phyloP scores from a whole-genome alignment of 2,113 vertebrate genomes.

The Charina bottae region DNA sequence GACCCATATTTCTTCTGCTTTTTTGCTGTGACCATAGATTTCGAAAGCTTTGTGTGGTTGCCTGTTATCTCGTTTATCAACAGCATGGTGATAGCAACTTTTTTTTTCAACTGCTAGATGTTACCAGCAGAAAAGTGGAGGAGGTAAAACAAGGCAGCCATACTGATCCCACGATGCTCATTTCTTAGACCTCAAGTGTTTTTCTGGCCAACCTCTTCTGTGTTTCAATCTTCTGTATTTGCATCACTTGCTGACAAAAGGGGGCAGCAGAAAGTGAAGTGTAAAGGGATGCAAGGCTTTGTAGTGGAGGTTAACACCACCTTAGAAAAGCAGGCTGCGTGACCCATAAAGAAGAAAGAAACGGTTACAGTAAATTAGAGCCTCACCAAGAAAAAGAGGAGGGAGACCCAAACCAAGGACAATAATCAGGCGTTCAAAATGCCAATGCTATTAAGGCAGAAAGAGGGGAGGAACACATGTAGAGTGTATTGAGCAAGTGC shows the following conservation, averaged over 20 bases:
- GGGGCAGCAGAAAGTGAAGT: slow-evolving; percentile 60
- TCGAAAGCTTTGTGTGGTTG: too few species aligned
- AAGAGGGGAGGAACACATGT: neutral
- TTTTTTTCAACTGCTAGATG: too few species aligned
- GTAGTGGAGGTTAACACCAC: slow-evolving; percentile 4
- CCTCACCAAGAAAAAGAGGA: neutral
- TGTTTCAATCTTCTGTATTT: slow-evolving; percentile 10
- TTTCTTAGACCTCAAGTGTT: too few species aligned
- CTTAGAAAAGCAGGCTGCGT: rapidly evolving
- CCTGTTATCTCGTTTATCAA: too few species aligned
- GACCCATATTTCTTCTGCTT: too few species aligned
- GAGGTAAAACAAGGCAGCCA: too few species aligned
- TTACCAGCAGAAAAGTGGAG: too few species aligned
- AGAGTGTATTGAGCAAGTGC: neutral
- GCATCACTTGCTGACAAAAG: slow-evolving; percentile 50
- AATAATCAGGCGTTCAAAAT: neutral
- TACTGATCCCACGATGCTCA: too few species aligned
- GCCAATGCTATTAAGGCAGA: neutral
- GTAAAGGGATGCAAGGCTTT: neutral
- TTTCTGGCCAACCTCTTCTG: neutral
- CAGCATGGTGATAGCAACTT: too few species aligned
- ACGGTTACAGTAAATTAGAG: neutral
- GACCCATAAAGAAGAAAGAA: neutral
- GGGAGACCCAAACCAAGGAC: rapidly evolving
- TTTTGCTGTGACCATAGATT: too few species aligned